Evolutionary conservation across 2,113 vertebrate genomes (phyloP).

Genomic region (Chaetops frenatus): DNA sequence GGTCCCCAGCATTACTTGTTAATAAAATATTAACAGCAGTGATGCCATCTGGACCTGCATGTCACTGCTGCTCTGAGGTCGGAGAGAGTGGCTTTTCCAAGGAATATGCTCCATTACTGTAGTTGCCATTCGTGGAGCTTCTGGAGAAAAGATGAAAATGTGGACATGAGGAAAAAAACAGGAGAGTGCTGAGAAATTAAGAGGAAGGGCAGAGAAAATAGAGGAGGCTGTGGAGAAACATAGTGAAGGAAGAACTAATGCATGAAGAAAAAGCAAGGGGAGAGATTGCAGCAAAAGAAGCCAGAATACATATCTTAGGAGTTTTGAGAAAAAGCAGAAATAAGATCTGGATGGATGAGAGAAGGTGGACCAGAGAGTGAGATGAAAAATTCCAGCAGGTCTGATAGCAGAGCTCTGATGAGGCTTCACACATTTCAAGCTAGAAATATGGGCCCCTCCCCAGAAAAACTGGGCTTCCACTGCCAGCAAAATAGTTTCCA

Average conservation of each 20-base stretch:
- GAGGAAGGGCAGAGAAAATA: neutral
- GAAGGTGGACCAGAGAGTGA: neutral
- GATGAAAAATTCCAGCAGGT: neutral
- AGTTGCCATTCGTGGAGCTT: neutral
- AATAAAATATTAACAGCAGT: neutral
- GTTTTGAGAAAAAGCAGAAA: neutral
- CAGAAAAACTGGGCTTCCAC: neutral
- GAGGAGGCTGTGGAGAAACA: neutral
- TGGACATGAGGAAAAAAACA: neutral
- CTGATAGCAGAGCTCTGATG: constrained; percentile 24
- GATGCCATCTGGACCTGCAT: neutral
- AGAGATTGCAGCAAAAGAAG: neutral
- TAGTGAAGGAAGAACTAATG: neutral
- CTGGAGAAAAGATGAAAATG: neutral
- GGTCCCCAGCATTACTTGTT: neutral
- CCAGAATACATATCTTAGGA: neutral
- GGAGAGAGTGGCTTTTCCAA: fast-evolving
- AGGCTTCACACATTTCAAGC: neutral
- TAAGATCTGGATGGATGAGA: neutral
- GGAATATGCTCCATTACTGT: neutral
- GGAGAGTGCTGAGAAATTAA: neutral
- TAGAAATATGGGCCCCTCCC: neutral
- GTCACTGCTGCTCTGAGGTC: neutral
- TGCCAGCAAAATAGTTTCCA: constrained; percentile 60
- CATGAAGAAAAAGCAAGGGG: neutral